A percentile compares a stretch with the other conserved stretches of the same genome.
phyloP scores from a whole-genome alignment of 2,797 vertebrate genomes.

The Toxotes lorentzi region DNA sequence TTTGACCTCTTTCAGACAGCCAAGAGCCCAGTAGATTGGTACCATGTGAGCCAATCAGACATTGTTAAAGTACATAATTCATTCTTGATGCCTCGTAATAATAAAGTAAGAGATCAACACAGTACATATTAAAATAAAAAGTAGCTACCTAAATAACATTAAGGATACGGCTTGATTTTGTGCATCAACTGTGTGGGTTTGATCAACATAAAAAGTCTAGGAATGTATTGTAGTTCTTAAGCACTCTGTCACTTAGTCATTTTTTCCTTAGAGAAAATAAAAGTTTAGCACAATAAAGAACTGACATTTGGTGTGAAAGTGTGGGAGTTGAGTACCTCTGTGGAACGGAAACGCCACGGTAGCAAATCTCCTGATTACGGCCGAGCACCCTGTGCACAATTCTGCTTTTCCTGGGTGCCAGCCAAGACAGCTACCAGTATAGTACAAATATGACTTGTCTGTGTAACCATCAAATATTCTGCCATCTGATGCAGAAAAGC shows the following conservation, averaged over 20 bases:
- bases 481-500: neutral
- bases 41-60: conserved; percentile 75
- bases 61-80: conserved; percentile 47
- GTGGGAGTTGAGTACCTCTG: conserved; percentile 5
- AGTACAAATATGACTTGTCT: conserved; percentile 26
- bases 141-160: neutral
- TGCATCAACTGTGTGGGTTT: neutral
- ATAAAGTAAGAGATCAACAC: conserved; percentile 17
- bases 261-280: neutral
- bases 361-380: conserved; percentile 33
- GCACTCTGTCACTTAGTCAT: neutral
- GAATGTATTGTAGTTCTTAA: neutral
- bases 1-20: conserved; percentile 75
- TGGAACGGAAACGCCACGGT: conserved; percentile 12
- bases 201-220: neutral
- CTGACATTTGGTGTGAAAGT: conserved; percentile 17
- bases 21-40: conserved; percentile 70
- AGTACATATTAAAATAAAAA: conserved; percentile 19
- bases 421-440: conserved; percentile 27
- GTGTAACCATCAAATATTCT: neutral
- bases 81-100: conserved; percentile 47
- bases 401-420: conserved; percentile 14
- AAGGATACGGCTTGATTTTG: neutral
- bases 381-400: conserved; percentile 11
- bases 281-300: neutral